Conservation (phyloP, 2,888 invertebrate species). For the Kryphioiulus occultus region DNA sequence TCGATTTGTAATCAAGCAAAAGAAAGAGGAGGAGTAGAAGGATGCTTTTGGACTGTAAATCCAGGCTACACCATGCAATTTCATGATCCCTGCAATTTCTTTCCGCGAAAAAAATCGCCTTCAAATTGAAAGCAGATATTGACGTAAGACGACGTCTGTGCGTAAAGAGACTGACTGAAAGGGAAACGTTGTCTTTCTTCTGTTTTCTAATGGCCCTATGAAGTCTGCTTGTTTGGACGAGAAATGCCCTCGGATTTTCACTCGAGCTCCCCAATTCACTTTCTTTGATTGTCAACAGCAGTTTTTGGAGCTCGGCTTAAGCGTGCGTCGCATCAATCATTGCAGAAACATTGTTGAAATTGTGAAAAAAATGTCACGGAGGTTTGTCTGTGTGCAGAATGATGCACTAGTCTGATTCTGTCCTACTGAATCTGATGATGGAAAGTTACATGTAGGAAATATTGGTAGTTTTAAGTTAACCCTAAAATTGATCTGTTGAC, state of each 20-base stretch:
- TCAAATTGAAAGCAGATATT: neutral
- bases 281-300: slow-evolving; percentile 28
- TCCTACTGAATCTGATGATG: neutral
- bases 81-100: slow-evolving; percentile 11
- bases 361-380: neutral
- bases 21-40: neutral
- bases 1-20: neutral
- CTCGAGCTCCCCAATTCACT: neutral
- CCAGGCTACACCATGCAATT: neutral
- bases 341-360: neutral
- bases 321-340: neutral
- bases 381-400: neutral
- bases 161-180: neutral
- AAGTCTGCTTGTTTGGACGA: slow-evolving; percentile 35
- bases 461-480: too few relatives aligned
- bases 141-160: neutral
- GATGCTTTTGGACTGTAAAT: neutral
- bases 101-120: neutral
- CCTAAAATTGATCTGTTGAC: too few relatives aligned
- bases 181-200: slow-evolving; percentile 21
- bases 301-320: neutral
- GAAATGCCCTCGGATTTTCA: slow-evolving; percentile 13
- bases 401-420: neutral
- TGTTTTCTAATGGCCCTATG: neutral
- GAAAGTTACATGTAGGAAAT: too few relatives aligned